Base-by-base conservation (phyloP, 2,797 vertebrate genomes). In the Kryptolebias ocellatus region DNA sequence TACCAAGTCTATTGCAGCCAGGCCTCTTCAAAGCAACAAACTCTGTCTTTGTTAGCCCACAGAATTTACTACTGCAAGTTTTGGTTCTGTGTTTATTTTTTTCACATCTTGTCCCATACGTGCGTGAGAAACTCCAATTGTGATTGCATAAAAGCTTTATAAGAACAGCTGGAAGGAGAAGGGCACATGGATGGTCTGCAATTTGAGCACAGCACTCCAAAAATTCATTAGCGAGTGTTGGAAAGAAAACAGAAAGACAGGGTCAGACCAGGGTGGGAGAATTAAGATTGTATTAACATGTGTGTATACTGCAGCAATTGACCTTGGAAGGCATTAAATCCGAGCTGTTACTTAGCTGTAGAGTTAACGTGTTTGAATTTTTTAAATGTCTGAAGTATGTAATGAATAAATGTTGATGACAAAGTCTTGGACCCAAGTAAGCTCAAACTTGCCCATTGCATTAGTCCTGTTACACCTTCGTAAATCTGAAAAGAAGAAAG, bases 71-170 rank as follows among this genome's bases (percentile, higher is more conserved):
- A 57, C 79, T 58, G 72, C 64, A 75, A 60, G 60, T 79, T 64
- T 81, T 28, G 45, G 46, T 17, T 51, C 15, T 60, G 15, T 31
- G 10, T 16, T 4, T 64, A 31, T 69, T 55, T 62, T 70, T 69
- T 51, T 4, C 59, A 12, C 34, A 9, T 70, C 37, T 79, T 58
- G 42, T 72, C 60, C 70, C 69, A 76, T 72, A 44, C 70, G 55
- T 89, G 83, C 81, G 83, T 91, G 85, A 87, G 84, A 92, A 89
- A 81, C 82, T 81, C 78, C 72, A 34, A 79, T 86, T 84, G 83
- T 84, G 80, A 87, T 90, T 79, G 84, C 85, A 89, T 79, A 66
- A 87, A 88, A 73, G 63, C 56, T 81, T 84, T 80, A 77, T 74
- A 79, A 87, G 85, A 88, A 85, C 84, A 88, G 83, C 73, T 87